These are phyloP conservation scores for Cotesia glomerata DNA, from an alignment of 1,140 invertebrate genomes.

Conservation along the genomic window DNA sequence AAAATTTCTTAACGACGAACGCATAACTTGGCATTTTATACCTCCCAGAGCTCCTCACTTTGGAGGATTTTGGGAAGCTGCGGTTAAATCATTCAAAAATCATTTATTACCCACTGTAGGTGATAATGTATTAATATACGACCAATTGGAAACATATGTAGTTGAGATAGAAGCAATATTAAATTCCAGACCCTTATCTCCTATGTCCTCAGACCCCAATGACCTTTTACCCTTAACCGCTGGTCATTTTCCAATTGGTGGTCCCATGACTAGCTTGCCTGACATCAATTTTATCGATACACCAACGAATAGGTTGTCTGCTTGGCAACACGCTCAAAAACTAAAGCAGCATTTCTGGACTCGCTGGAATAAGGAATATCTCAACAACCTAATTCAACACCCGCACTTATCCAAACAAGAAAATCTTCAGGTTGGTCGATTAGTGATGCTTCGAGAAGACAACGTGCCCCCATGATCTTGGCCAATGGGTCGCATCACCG, in stretches of 20 bases:
- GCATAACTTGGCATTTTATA: too few species aligned
- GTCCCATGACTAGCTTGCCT: not conserved
- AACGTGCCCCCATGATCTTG: too few species aligned
- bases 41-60: too few species aligned
- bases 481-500: too few species aligned
- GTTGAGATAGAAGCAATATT: not conserved
- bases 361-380: too few species aligned
- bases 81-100: not conserved
- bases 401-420: too few species aligned
- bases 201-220: not conserved
- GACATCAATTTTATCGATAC: not conserved
- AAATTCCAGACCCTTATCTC: not conserved
- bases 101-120: not conserved
- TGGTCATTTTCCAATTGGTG: slow-evolving; percentile 3
- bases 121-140: not conserved
- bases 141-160: not conserved
- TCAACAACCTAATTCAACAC: too few species aligned
- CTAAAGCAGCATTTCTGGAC: slow-evolving; percentile 18
- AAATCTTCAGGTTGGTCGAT: too few species aligned
- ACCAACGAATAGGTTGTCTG: not conserved
- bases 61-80: slow-evolving; percentile 48
- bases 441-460: too few species aligned
- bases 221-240: not conserved
- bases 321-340: slow-evolving; percentile 14
- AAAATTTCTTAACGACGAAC: too few species aligned